Evolutionary conservation across 2,888 invertebrate species (phyloP).

Genomic region (Drosophila tanythrix): DNA sequence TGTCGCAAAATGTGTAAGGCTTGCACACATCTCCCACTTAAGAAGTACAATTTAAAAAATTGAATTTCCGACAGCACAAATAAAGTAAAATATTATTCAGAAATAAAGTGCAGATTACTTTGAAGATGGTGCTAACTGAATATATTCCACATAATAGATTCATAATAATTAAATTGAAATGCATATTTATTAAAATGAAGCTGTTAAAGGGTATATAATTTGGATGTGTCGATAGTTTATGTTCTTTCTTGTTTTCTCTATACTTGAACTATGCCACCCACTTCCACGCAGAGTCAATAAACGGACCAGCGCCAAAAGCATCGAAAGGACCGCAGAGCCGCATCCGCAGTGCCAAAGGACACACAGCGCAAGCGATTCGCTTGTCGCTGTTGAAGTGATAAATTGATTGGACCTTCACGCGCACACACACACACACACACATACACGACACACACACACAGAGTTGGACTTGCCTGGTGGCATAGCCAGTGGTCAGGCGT

Average conservation of each 20-base stretch:
- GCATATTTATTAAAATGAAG: neutral
- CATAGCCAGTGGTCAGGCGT: slow-evolving; percentile 52
- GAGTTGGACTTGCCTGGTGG: slow-evolving; percentile 19
- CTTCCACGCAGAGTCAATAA: slow-evolving; percentile 1
- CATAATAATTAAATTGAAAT: neutral
- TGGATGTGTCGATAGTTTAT: neutral
- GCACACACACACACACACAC: slow-evolving; percentile 22
- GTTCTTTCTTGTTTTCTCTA: slow-evolving; percentile 24
- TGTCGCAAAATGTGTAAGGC: neutral
- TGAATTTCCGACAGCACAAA: neutral
- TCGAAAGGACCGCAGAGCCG: slow-evolving; percentile 33
- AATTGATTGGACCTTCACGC: slow-evolving; percentile 74
- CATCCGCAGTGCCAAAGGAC: slow-evolving; percentile 38
- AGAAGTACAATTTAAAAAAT: neutral
- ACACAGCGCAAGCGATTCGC: slow-evolving; percentile 48
- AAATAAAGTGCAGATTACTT: neutral
- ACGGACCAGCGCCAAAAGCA: slow-evolving; percentile 27
- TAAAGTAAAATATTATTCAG: neutral
- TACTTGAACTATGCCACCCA: slow-evolving; percentile 1
- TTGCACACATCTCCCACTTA: neutral
- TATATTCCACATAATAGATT: neutral
- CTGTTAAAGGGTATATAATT: neutral
- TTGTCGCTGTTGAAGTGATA: slow-evolving; percentile 78
- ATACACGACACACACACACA: slow-evolving; percentile 19
- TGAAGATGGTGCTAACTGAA: neutral